Evolutionary conservation across 1,140 invertebrate species (phyloP).

Genomic region (Panagrolaimus sp.): DNA sequence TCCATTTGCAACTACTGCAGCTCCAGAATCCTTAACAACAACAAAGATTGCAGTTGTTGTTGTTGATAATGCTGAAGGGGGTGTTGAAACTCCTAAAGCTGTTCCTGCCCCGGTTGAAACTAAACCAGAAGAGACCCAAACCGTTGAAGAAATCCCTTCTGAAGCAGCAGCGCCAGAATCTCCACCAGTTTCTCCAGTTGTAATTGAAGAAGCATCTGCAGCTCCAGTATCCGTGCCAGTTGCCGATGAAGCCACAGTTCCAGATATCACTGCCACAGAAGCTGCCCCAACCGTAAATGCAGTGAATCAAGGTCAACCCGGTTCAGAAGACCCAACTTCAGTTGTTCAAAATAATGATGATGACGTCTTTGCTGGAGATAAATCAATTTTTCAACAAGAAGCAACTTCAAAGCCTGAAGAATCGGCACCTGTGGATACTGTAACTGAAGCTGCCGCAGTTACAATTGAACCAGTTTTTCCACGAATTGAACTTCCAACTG

Average conservation of each 20-base stretch:
- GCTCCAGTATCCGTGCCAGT: neutral
- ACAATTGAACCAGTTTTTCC: neutral
- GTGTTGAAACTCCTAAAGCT: no score
- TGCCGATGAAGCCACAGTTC: neutral
- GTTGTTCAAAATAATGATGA: neutral
- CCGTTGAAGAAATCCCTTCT: neutral
- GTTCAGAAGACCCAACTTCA: neutral
- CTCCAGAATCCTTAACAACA: neutral
- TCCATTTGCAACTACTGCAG: slow-evolving; percentile 4
- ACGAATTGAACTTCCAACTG: neutral
- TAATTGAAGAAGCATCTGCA: slow-evolving; percentile 8
- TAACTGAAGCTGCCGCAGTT: neutral
- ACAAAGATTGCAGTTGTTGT: slow-evolving; percentile 4
- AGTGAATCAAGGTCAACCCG: neutral
- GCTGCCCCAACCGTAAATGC: neutral
- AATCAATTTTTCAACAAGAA: slow-evolving; percentile 12
- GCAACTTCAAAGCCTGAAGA: neutral
- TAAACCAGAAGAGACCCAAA: neutral
- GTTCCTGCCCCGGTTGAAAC: neutral
- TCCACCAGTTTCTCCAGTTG: neutral
- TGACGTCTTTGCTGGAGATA: slow-evolving; percentile 12
- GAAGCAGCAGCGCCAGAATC: neutral
- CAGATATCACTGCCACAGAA: neutral
- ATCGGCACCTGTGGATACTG: neutral
- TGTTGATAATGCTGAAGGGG: neutral